Evolutionary conservation across 23 tunicate genomes (phyloP).

Genomic region (Trididemnum clinides): DNA sequence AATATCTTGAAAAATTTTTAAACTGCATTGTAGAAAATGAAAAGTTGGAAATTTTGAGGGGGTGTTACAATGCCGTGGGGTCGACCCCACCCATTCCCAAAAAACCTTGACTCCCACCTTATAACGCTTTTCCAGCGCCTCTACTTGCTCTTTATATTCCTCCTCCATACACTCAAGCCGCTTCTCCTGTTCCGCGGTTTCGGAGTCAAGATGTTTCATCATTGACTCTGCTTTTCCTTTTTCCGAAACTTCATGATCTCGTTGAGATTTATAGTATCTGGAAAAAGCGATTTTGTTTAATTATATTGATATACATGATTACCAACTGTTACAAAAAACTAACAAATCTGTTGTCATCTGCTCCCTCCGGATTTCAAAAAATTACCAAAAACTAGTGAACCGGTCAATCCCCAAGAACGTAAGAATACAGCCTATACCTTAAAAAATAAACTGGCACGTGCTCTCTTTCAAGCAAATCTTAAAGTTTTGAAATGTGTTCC

Average conservation of each 20-base stretch:
- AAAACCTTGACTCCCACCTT: conserved; percentile 36
- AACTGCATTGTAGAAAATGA: not conserved
- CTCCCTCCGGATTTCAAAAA: too few species aligned
- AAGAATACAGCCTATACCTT: too few species aligned
- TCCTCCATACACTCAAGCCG: conserved; percentile 36
- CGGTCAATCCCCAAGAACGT: too few species aligned
- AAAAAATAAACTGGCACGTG: too few species aligned
- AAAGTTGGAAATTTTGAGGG: not conserved
- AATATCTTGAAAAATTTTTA: not conserved
- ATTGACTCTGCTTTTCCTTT: not conserved
- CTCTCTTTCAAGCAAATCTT: too few species aligned
- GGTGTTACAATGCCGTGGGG: not conserved
- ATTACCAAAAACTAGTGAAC: too few species aligned
- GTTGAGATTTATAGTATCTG: conserved; percentile 44
- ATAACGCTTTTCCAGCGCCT: conserved; percentile 12
- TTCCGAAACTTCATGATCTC: conserved; percentile 48
- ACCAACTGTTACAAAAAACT: too few species aligned
- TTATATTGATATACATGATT: not conserved
- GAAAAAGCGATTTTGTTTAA: not conserved
- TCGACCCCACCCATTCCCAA: not conserved
- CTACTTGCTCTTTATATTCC: conserved; percentile 20
- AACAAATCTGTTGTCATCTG: too few species aligned
- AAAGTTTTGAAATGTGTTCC: too few species aligned
- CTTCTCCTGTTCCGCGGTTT: conserved; percentile 55
- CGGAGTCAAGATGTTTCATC: conserved; percentile 38